phyloP scores from a whole-genome alignment of 2,797 vertebrate genomes.

The Acipenser ruthenus region DNA sequence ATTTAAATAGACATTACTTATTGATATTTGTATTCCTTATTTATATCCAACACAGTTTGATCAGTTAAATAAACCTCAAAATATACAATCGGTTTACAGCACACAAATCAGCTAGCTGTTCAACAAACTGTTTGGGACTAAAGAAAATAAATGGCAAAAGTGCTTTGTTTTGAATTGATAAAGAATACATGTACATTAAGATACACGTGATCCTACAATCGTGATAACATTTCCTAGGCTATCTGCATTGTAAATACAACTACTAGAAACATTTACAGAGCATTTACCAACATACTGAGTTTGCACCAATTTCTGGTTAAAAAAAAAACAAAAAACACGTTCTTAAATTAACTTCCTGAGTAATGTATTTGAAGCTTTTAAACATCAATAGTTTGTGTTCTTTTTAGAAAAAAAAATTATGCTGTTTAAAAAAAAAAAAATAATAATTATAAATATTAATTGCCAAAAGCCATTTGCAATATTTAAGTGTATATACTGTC shows the following conservation, averaged over 20 bases:
- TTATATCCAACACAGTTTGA: background rate
- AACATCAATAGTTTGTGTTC: background rate
- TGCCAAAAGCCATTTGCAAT: background rate
- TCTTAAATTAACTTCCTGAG: background rate
- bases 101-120: background rate
- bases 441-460: background rate
- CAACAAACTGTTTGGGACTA: background rate
- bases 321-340: background rate
- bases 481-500: background rate
- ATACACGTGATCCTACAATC: background rate
- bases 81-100: background rate
- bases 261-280: background rate
- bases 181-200: background rate
- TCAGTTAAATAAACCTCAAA: background rate
- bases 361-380: background rate
- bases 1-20: background rate
- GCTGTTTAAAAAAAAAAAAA: background rate
- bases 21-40: background rate
- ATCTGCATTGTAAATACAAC: background rate
- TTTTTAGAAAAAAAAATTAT: too few species aligned
- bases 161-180: background rate
- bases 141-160: background rate
- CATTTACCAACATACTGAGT: background rate
- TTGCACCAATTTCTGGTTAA: background rate
- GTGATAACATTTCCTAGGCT: background rate